Evolutionary conservation across 2,797 vertebrate genomes (phyloP).

Genomic region (Xenopus petersii): DNA sequence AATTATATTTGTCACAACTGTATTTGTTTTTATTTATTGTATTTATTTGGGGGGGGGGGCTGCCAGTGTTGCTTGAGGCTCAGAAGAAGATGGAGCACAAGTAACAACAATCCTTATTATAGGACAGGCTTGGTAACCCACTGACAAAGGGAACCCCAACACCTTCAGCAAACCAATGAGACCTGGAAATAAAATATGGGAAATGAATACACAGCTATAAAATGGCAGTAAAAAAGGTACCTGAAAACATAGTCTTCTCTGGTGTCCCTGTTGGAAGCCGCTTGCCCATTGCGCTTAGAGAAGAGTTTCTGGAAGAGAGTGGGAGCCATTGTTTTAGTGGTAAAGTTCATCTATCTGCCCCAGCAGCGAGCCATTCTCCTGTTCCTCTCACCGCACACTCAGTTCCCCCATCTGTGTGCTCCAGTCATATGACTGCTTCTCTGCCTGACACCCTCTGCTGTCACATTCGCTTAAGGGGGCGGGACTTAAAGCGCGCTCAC

Average conservation of each 20-base stretch:
- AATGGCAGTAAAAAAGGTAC: conserved; percentile 55
- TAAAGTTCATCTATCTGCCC: conserved; percentile 29
- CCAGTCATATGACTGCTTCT: conserved; percentile 95
- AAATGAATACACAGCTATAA: too few relatives aligned
- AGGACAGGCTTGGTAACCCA: too few relatives aligned
- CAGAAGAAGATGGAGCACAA: too few relatives aligned
- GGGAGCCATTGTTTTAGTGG: conserved; percentile 77
- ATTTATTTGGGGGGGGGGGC: too few relatives aligned
- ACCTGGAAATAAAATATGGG: too few relatives aligned
- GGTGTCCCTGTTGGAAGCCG: conserved; percentile 75
- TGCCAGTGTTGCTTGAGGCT: too few relatives aligned
- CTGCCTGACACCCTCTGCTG: conserved; percentile 79
- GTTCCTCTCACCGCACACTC: background rate
- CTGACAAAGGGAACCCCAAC: too few relatives aligned
- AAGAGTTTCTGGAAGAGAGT: conserved; percentile 97
- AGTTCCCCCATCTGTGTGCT: conserved; percentile 74
- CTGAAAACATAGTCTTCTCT: conserved; percentile 86
- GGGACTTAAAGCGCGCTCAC: background rate
- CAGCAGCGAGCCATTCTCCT: conserved; percentile 32
- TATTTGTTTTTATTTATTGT: too few relatives aligned
- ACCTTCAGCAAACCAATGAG: too few relatives aligned
- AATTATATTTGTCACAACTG: too few relatives aligned
- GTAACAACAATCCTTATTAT: too few relatives aligned
- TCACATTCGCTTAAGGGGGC: conserved; percentile 61
- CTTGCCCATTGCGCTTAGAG: conserved; percentile 81